phyloP scores from a whole-genome alignment of 2,888 invertebrate species.

The Conus canariensis region DNA sequence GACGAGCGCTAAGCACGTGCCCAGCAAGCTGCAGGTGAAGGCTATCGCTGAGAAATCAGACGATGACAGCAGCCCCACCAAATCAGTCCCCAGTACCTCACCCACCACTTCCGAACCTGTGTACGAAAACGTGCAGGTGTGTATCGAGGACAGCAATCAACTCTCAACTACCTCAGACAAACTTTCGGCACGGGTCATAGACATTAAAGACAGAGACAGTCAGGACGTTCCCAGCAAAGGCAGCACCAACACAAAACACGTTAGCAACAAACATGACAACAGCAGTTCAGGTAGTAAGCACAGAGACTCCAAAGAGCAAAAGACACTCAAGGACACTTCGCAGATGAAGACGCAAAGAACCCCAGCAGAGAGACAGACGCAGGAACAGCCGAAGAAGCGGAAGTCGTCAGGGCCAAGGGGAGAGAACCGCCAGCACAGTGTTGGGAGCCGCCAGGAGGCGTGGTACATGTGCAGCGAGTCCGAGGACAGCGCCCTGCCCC shows the following conservation, averaged over 20 bases:
- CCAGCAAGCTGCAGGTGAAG: conserved; percentile 36
- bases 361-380: neutral
- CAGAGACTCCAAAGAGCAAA: conserved; percentile 13
- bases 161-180: conserved; percentile 3
- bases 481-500: conserved; percentile 68
- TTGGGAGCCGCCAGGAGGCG: conserved; percentile 34
- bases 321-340: neutral
- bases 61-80: neutral
- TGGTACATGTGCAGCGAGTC: conserved; percentile 67
- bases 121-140: conserved; percentile 28
- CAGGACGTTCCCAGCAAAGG: no score
- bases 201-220: neutral
- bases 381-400: neutral
- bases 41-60: conserved; percentile 31
- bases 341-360: neutral
- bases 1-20: neutral
- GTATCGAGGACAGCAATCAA: neutral
- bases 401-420: neutral
- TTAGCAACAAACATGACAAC: neutral
- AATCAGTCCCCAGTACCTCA: neutral
- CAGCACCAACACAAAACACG: neutral
- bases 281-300: neutral
- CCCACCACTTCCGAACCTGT: conserved; percentile 18
- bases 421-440: neutral
- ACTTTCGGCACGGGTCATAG: neutral